Conservation (phyloP, 2,888 invertebrate species). For the Cenopis cana region DNA sequence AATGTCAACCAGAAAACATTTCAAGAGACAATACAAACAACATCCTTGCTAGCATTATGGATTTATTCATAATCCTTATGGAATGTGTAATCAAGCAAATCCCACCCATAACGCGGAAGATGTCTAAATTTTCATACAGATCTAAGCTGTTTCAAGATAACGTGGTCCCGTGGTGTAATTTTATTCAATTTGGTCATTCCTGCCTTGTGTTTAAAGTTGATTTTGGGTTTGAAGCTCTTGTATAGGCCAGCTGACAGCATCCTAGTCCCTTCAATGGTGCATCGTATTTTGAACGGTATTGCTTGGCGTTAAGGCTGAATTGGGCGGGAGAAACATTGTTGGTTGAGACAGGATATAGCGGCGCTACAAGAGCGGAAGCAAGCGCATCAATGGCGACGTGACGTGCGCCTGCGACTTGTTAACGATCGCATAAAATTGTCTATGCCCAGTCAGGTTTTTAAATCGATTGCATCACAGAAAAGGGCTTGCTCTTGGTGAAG, state of each 20-base stretch:
- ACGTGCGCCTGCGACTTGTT: slow-evolving; percentile 62
- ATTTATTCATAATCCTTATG: slow-evolving; percentile 21
- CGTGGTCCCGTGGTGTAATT: neutral
- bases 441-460: slow-evolving; percentile 36
- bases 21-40: slow-evolving; percentile 11
- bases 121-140: slow-evolving; percentile 40
- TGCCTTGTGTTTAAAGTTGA: neutral
- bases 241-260: slow-evolving; percentile 25
- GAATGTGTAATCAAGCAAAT: slow-evolving; percentile 22
- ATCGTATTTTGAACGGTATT: neutral
- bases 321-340: neutral
- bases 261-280: neutral
- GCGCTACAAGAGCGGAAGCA: slow-evolving; percentile 77
- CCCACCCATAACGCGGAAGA: slow-evolving; percentile 42
- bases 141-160: slow-evolving; percentile 39
- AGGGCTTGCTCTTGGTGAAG: neutral
- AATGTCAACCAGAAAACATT: neutral
- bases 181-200: slow-evolving; percentile 6
- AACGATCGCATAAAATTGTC: slow-evolving; percentile 47
- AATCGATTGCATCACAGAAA: slow-evolving; percentile 17
- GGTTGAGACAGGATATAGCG: slow-evolving; percentile 73
- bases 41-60: neutral
- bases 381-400: slow-evolving; percentile 76
- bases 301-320: slow-evolving; percentile 19
- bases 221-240: neutral